These are phyloP conservation scores for Dastarcus helophoroides DNA, from an alignment of 2,888 invertebrate species.

Conservation along the genomic window DNA sequence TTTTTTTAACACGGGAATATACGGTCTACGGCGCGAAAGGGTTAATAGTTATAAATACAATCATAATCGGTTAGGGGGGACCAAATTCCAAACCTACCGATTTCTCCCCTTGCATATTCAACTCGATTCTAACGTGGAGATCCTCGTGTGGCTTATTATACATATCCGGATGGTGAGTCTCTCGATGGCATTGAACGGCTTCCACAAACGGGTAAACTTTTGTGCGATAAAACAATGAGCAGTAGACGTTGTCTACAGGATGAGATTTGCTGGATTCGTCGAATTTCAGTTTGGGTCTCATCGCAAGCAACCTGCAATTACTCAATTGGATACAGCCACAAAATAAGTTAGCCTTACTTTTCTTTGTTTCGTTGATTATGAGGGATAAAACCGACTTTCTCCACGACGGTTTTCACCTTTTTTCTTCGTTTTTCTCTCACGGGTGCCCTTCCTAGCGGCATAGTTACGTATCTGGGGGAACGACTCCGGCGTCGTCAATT, in stretches of 20 bases:
- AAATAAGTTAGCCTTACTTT: constrained; percentile 32
- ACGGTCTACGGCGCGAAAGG: too few relatives aligned
- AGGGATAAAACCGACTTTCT: constrained; percentile 65
- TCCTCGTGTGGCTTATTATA: constrained; percentile 64
- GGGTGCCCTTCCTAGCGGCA: constrained; percentile 74
- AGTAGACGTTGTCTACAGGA: constrained; percentile 55
- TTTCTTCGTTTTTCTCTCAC: constrained; percentile 59
- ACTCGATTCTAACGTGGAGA: constrained; percentile 58
- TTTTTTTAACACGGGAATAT: too few relatives aligned
- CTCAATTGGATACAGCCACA: constrained; percentile 9
- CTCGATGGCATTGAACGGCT: constrained; percentile 65
- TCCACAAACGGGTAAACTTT: constrained; percentile 57
- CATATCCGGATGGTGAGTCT: constrained; percentile 74
- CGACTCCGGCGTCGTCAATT: too few relatives aligned
- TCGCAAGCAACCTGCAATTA: constrained; percentile 33
- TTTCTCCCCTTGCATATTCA: constrained; percentile 67
- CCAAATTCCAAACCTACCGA: too few relatives aligned
- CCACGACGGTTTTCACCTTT: constrained; percentile 65
- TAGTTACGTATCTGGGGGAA: constrained; percentile 40
- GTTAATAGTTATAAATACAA: neutral
- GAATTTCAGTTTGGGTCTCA: constrained; percentile 41
- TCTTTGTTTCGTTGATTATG: constrained; percentile 52
- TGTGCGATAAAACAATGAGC: constrained; percentile 44
- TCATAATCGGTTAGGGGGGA: too few relatives aligned
- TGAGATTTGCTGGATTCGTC: constrained; percentile 47